A percentile compares a stretch with the other conserved stretches of the same genome.
phyloP scores from a whole-genome alignment of 2,797 vertebrate species.

The Pristis pectinata region DNA sequence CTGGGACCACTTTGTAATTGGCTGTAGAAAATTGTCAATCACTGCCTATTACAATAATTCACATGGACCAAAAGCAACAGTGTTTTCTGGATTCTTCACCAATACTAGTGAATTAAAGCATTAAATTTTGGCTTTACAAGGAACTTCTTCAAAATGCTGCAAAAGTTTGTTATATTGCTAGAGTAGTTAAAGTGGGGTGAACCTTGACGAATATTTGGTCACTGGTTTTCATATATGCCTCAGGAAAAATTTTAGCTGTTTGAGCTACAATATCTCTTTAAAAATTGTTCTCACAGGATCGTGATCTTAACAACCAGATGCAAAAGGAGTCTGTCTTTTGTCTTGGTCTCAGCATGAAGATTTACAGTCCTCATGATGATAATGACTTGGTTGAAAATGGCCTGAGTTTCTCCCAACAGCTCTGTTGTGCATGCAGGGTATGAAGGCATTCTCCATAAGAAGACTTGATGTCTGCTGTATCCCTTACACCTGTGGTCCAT shows the following conservation, averaged over 20 bases:
- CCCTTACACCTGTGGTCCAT: neutral
- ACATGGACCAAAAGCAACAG: neutral
- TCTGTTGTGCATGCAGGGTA: neutral
- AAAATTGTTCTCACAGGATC: neutral
- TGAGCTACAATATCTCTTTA: neutral
- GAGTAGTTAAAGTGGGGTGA: neutral
- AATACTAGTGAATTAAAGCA: neutral
- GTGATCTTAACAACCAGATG: too few relatives aligned
- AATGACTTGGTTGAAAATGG: neutral
- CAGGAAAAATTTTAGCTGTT: neutral
- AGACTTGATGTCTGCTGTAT: neutral
- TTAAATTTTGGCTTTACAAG: neutral
- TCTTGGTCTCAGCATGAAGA: neutral
- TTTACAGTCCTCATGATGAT: neutral
- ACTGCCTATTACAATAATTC: neutral
- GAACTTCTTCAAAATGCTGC: neutral
- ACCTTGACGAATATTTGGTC: neutral
- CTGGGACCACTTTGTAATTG: neutral
- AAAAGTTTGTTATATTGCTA: neutral
- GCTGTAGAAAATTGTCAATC: neutral
- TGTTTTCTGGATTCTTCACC: neutral
- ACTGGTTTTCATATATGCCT: neutral
- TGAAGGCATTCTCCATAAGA: neutral
- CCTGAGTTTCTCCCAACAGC: neutral
- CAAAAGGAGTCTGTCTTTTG: neutral